These are phyloP conservation scores for western clawed frog (Xenopus tropicalis) DNA, from an alignment of 2,113 vertebrate species.

Conservation along the genomic window DNA sequence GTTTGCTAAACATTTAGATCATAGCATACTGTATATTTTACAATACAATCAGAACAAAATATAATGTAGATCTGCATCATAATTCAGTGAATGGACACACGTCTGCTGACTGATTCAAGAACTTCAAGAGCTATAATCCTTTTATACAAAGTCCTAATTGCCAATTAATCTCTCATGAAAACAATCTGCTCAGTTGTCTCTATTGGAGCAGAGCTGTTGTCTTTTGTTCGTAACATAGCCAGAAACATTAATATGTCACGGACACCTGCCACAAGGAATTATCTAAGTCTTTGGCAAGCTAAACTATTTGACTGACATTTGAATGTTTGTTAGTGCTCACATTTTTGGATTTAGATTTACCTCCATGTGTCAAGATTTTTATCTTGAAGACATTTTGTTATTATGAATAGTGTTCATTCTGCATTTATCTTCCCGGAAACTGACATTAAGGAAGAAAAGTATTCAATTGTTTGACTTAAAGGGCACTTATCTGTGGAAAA, in stretches of 20 bases:
- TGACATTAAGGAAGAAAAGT: too few relatives aligned
- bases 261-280: conserved; percentile 19
- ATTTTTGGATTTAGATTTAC: not conserved
- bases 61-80: not conserved
- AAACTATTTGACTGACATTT: not conserved
- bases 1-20: too few relatives aligned
- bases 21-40: too few relatives aligned
- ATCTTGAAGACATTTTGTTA: too few relatives aligned
- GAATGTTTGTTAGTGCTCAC: not conserved
- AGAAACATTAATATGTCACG: conserved; percentile 5
- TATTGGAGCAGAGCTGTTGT: not conserved
- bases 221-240: not conserved
- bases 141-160: conserved; percentile 24
- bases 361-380: not conserved
- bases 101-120: not conserved
- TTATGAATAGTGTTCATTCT: too few relatives aligned
- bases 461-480: too few relatives aligned
- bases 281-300: not conserved
- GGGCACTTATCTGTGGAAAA: too few relatives aligned
- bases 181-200: conserved; percentile 19
- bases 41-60: too few relatives aligned
- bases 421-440: too few relatives aligned
- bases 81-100: not conserved
- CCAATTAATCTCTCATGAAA: conserved; percentile 20
- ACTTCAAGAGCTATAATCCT: conserved; percentile 21